Conservation (phyloP, 1,140 invertebrate species). For the Bombus impatiens region DNA sequence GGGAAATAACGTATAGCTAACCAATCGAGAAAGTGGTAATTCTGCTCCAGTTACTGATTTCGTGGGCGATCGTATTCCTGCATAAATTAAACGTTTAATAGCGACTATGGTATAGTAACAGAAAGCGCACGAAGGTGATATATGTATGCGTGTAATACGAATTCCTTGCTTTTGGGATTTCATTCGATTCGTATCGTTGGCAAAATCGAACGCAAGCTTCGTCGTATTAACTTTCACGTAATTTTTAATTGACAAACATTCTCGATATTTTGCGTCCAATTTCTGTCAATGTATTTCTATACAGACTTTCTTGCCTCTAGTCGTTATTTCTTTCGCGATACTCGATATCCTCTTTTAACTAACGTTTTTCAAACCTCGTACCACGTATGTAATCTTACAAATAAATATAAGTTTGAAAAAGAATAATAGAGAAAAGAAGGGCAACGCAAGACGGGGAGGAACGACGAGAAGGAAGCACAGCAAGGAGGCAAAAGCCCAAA, state of each 20-base stretch:
- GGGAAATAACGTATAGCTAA: constrained; percentile 88
- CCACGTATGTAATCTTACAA: neutral
- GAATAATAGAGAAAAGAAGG: no score
- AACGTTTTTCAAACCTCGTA: neutral
- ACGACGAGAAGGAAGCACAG: no score
- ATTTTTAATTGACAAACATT: neutral
- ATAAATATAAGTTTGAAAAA: neutral
- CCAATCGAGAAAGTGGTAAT: constrained; percentile 87
- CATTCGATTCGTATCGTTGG: neutral
- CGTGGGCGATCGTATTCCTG: constrained; percentile 87
- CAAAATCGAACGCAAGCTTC: neutral
- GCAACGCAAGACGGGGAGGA: no score
- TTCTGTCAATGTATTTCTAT: neutral
- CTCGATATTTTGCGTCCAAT: neutral
- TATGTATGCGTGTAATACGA: no score
- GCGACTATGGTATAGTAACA: neutral
- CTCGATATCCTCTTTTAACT: no score
- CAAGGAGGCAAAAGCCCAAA: no score
- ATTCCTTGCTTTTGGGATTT: neutral
- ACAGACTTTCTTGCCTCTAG: accelerated
- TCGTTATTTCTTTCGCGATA: no score
- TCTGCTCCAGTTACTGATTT: constrained; percentile 84
- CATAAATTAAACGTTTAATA: constrained; percentile 36
- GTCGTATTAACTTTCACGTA: accelerated
- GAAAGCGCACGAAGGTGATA: neutral